Evolutionary conservation across 1,140 invertebrate species (phyloP).

Genomic region (Macrobrachium nipponense): DNA sequence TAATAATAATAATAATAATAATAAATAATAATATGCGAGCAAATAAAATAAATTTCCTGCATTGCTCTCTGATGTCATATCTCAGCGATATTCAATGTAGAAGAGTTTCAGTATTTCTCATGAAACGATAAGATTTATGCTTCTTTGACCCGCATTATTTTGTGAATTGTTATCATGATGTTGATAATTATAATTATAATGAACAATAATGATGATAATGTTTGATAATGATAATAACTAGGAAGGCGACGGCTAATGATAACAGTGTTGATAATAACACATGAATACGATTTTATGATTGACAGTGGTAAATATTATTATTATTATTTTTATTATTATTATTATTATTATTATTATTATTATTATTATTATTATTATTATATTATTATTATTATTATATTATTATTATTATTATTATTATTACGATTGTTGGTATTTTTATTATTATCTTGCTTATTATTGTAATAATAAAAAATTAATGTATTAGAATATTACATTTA

Average conservation of each 20-base stretch:
- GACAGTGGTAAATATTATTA: not conserved
- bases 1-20: slow-evolving; percentile 31
- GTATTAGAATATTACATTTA: too few relatives aligned
- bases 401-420: not conserved
- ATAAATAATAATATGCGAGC: slow-evolving; percentile 15
- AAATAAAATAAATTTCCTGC: not conserved
- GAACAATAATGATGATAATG: slow-evolving; percentile 1
- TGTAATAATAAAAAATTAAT: not conserved
- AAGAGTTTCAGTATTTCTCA: too few relatives aligned
- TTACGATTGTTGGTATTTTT: not conserved
- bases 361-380: not conserved
- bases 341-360: slow-evolving; percentile 11
- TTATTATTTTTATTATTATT: slow-evolving; percentile 11
- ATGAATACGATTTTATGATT: not conserved
- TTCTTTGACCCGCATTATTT: not conserved
- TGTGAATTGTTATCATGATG: not conserved
- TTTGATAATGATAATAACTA: not conserved
- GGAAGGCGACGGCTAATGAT: not conserved
- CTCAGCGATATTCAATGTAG: too few relatives aligned
- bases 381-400: not conserved
- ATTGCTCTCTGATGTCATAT: too few relatives aligned
- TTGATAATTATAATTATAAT: slow-evolving; percentile 19
- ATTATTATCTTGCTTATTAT: not conserved
- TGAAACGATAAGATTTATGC: not conserved
- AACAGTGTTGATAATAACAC: not conserved